Evolutionary conservation across 1,140 invertebrate species (phyloP).

Genomic region (Zaprionus capensis): DNA sequence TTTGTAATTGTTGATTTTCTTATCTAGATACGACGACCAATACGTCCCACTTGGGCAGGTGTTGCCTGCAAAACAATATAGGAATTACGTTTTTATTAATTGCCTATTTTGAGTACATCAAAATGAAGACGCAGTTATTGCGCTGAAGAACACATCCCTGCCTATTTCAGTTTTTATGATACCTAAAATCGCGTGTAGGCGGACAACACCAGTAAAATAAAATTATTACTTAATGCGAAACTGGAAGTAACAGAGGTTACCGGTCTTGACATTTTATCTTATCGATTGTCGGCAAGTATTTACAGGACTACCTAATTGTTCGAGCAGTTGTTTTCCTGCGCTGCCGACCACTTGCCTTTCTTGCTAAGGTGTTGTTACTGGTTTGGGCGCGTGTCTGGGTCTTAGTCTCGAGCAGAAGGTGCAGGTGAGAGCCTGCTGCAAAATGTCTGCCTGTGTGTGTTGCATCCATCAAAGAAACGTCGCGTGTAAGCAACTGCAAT

Average conservation of each 20-base stretch:
- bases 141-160: background rate
- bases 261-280: slow-evolving; percentile 54
- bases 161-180: slow-evolving; percentile 59
- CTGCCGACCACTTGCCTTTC: slow-evolving; percentile 9
- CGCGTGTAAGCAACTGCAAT: slow-evolving; percentile 47
- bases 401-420: slow-evolving; percentile 33
- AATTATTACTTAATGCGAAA: slow-evolving; percentile 46
- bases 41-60: slow-evolving; percentile 55
- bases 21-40: slow-evolving; percentile 58
- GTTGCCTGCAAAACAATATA: slow-evolving; percentile 55
- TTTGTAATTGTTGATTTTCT: slow-evolving; percentile 74
- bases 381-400: slow-evolving; percentile 59
- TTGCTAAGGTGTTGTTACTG: slow-evolving; percentile 43
- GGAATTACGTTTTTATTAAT: slow-evolving; percentile 80
- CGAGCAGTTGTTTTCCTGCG: slow-evolving; percentile 24
- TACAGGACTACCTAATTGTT: slow-evolving; percentile 66
- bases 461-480: slow-evolving; percentile 68
- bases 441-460: slow-evolving; percentile 43
- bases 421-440: slow-evolving; percentile 62
- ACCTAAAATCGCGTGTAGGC: slow-evolving; percentile 67
- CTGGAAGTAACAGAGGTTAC: slow-evolving; percentile 24
- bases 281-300: slow-evolving; percentile 75
- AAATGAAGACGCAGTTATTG: slow-evolving; percentile 14
- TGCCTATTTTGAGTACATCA: slow-evolving; percentile 41
- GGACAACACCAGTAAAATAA: slow-evolving; percentile 41